Evolutionary conservation across 2,113 vertebrate genomes (phyloP), one percentile per base, ranked within the genome.

Genomic region (Ptilorrhoa leucosticta): DNA sequence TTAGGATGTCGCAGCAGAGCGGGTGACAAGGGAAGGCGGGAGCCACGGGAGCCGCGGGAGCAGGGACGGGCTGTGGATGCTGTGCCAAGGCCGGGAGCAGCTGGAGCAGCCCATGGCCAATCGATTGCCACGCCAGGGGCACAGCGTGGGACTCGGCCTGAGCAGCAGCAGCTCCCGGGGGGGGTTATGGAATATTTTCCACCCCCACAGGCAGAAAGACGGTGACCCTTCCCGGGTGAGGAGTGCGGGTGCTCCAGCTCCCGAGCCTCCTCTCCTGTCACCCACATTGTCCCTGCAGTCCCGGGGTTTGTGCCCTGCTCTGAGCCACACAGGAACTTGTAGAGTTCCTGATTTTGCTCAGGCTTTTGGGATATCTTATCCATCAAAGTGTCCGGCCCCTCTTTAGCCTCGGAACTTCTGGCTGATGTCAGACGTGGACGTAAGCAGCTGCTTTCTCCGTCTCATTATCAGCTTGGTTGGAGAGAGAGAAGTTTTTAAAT

Each of bases 401-500:
- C 63, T 89, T 80, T 87, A 86, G 45, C 83, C 75, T 78, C 13
- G 22, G 68, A 76, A 79, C 90, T 95, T 75, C 85, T 96, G 89
- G 93, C 95, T 94, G 88, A 26, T 94, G 96, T 96, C 97, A 94
- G 92, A 90, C n/a, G 90, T 57, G 91, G 93, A 80, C 7, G 2
- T 48, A 61, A 97, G 95, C 97, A 97, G 96, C 95, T 98, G 98
- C 95, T 96, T 94, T 89, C 94, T 95, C 95, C 87, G 68, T 84
- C 94, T 89, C 86, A 47, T 95, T 92, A 89, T 93, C 97, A 97
- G 97, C 92, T 96, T 85, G 96, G 87, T 47, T 96, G 96, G 87
- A 97, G 96, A 95, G 95, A 89, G 89, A 97, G 97, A 94, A 94
- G 96, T 96, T 97, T 97, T 93, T 90, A 97, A 97, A 96, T 97